Conservation (phyloP, 2,113 vertebrate genomes). For the Sinocyclocheilus anshuiensis region DNA sequence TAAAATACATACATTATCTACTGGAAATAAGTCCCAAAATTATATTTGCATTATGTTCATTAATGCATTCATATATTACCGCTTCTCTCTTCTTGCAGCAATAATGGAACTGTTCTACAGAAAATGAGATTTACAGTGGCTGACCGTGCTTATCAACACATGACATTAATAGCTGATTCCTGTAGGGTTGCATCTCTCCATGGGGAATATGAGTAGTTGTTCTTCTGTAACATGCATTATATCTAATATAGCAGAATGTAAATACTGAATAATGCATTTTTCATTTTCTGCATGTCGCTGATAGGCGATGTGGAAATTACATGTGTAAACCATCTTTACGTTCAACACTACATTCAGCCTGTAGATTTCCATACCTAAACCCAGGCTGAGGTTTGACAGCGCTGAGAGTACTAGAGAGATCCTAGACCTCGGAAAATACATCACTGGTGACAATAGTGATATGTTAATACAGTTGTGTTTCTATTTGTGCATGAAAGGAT, state of each 20-base stretch:
- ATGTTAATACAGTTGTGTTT: neutral
- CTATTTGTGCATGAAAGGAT: neutral
- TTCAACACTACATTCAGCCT: neutral
- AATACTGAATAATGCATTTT: constrained; percentile 59
- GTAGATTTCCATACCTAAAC: constrained; percentile 20
- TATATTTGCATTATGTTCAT: too few relatives aligned
- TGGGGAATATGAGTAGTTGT: constrained; percentile 33
- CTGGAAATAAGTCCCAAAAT: constrained; percentile 45
- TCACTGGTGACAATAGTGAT: neutral
- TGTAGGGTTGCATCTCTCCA: constrained; percentile 17
- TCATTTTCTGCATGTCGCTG: constrained; percentile 45
- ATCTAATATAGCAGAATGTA: constrained; percentile 38
- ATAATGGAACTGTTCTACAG: neutral
- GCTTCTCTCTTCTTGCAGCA: neutral
- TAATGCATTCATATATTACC: neutral
- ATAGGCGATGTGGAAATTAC: constrained; percentile 28
- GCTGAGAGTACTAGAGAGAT: neutral
- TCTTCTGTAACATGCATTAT: constrained; percentile 36
- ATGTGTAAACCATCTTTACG: constrained; percentile 44
- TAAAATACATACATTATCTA: constrained; percentile 44
- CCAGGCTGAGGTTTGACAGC: constrained; percentile 3
- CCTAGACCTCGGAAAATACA: neutral
- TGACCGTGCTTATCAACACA: constrained; percentile 21
- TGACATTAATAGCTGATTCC: neutral
- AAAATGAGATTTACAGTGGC: constrained; percentile 21